A percentile compares a stretch with the other conserved stretches of the same genome.
Conservation (phyloP, 2,113 vertebrate species). For the Hassar affinis region DNA sequence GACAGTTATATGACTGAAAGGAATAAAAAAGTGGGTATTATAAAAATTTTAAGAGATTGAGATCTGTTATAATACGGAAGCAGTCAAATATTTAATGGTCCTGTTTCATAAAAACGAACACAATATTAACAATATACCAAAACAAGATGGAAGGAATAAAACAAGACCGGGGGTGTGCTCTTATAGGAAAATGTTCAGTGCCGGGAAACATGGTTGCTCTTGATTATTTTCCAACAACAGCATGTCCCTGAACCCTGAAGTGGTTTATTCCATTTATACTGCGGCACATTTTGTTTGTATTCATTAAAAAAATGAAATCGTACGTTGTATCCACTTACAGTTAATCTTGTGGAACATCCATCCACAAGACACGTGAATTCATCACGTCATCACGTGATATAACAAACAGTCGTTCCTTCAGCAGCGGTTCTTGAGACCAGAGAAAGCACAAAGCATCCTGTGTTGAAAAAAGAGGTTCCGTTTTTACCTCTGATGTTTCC, state of each 20-base stretch:
- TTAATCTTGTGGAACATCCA: neutral
- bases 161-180: neutral
- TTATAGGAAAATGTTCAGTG: too few relatives aligned
- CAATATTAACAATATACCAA: constrained; percentile 3
- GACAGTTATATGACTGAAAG: constrained; percentile 21
- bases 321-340: neutral
- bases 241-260: neutral
- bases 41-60: constrained; percentile 20
- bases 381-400: neutral
- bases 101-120: neutral
- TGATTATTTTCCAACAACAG: neutral
- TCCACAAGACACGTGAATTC: neutral
- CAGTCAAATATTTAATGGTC: neutral
- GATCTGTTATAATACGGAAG: constrained; percentile 20
- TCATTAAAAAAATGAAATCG: neutral
- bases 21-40: constrained; percentile 19
- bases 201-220: neutral
- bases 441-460: neutral
- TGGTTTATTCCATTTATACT: neutral
- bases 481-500: neutral
- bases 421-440: neutral
- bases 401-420: neutral
- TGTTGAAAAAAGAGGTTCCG: neutral
- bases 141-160: neutral
- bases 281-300: too few relatives aligned